These are phyloP conservation scores for Ptilonorhynchus violaceus DNA, from an alignment of 2,113 vertebrate genomes.

Conservation along the genomic window DNA sequence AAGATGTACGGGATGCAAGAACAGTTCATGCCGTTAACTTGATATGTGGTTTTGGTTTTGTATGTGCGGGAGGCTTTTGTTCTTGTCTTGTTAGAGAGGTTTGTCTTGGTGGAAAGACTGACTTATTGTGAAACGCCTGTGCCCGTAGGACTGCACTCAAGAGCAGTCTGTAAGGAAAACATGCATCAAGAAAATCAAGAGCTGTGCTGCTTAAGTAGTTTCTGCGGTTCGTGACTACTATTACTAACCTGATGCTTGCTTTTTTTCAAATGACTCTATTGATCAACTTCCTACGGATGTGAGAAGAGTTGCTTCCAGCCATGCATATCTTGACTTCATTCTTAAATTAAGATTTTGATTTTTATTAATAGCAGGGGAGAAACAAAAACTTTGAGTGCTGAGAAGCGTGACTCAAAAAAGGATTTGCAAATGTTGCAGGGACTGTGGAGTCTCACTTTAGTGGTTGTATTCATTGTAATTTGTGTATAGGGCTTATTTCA, in stretches of 20 bases:
- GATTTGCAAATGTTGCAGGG: not conserved
- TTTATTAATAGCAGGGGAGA: not conserved
- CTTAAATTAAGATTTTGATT: not conserved
- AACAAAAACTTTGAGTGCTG: not conserved
- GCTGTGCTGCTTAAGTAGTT: not conserved
- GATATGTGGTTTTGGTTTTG: not conserved
- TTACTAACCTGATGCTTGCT: not conserved
- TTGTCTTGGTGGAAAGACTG: conserved; percentile 20
- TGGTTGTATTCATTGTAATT: not conserved
- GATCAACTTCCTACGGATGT: not conserved
- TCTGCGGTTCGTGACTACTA: not conserved
- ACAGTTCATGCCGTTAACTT: not conserved
- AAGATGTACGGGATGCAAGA: not conserved
- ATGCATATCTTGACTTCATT: not conserved
- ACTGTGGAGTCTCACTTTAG: not conserved
- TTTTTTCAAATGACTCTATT: not conserved
- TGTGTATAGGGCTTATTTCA: not conserved
- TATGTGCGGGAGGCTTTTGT: not conserved
- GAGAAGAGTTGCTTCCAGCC: not conserved
- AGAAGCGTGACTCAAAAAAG: not conserved
- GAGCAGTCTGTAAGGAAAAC: not conserved
- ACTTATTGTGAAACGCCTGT: not conserved
- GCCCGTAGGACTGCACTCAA: not conserved
- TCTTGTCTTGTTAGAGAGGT: not conserved
- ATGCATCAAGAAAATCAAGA: not conserved